Evolutionary conservation across 2,888 invertebrate genomes (phyloP).

Genomic region (Chymomyza amoena): DNA sequence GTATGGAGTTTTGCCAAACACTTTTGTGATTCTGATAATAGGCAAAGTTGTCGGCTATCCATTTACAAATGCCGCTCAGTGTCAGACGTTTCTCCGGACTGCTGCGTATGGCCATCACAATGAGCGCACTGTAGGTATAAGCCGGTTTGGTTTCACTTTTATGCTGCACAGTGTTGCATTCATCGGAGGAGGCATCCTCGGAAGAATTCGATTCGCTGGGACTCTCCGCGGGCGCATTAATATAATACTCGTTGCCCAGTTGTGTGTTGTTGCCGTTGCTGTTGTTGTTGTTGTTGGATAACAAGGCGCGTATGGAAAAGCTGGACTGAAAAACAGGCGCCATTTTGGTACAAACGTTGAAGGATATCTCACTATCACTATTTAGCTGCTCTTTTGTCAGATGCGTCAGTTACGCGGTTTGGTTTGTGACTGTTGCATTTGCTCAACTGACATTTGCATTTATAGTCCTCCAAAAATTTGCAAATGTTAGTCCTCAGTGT

Average conservation of each 20-base stretch:
- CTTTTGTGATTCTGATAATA: constrained; percentile 98
- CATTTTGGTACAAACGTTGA: constrained; percentile 67
- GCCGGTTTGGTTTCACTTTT: constrained; percentile 85
- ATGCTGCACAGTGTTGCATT: constrained; percentile 20
- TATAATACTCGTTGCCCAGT: constrained; percentile 12
- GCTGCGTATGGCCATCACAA: constrained; percentile 98
- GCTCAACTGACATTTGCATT: neutral
- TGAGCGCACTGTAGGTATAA: constrained; percentile 98
- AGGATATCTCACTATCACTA: too few species aligned
- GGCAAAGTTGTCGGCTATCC: constrained; percentile 97
- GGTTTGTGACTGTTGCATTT: neutral
- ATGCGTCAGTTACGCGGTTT: neutral
- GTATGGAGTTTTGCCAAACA: constrained; percentile 97
- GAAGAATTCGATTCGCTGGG: constrained; percentile 42
- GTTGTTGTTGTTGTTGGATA: constrained; percentile 31
- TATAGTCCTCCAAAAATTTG: neutral
- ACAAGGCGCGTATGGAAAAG: constrained; percentile 66
- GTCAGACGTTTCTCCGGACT: constrained; percentile 94
- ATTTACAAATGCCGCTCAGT: constrained; percentile 96
- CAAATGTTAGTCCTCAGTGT: neutral
- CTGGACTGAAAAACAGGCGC: constrained; percentile 62
- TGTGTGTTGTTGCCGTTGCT: neutral
- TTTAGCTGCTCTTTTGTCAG: too few species aligned
- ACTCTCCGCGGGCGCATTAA: constrained; percentile 9
- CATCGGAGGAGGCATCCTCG: constrained; percentile 47